A percentile compares a stretch with the other conserved stretches of the same genome.
phyloP scores from a whole-genome alignment of 2,888 invertebrate genomes.

The Bembecia ichneumoniformis region DNA sequence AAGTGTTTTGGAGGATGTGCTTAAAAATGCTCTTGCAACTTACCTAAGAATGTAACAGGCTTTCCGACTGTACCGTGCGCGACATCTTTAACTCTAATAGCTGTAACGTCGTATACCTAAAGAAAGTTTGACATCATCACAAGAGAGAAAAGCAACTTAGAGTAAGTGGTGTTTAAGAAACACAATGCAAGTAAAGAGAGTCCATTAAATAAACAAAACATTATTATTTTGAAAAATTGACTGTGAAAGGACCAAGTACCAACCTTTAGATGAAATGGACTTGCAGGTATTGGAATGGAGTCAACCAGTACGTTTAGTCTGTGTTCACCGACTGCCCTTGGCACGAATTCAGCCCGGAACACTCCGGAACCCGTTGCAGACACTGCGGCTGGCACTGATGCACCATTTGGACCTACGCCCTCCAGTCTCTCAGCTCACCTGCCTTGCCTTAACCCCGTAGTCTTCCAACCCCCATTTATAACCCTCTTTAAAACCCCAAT shows the following conservation, averaged over 20 bases:
- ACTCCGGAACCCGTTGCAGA: slow-evolving; percentile 85
- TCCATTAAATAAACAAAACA: too few relatives aligned
- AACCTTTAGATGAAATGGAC: slow-evolving; percentile 93
- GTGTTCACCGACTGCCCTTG: slow-evolving; percentile 92
- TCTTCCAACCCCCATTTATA: slow-evolving; percentile 13
- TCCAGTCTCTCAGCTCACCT: slow-evolving; percentile 52
- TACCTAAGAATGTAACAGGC: slow-evolving; percentile 91
- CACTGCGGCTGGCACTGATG: slow-evolving; percentile 91
- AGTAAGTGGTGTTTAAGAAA: background rate
- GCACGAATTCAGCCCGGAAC: slow-evolving; percentile 93
- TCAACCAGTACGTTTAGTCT: slow-evolving; percentile 89
- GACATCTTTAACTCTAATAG: slow-evolving; percentile 94
- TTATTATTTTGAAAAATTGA: too few relatives aligned
- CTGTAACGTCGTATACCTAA: slow-evolving; percentile 91
- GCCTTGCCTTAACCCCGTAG: slow-evolving; percentile 44
- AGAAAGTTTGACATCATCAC: slow-evolving; percentile 5
- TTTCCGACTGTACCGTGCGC: slow-evolving; percentile 90
- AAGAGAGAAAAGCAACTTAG: background rate
- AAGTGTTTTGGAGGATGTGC: too few relatives aligned
- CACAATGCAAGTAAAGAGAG: background rate
- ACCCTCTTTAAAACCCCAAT: background rate
- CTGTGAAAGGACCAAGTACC: background rate
- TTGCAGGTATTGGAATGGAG: slow-evolving; percentile 87
- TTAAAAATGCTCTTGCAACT: slow-evolving; percentile 9
- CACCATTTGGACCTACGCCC: slow-evolving; percentile 89